Conservation (phyloP, 1,140 invertebrate genomes). For the Drosophila navojoa region DNA sequence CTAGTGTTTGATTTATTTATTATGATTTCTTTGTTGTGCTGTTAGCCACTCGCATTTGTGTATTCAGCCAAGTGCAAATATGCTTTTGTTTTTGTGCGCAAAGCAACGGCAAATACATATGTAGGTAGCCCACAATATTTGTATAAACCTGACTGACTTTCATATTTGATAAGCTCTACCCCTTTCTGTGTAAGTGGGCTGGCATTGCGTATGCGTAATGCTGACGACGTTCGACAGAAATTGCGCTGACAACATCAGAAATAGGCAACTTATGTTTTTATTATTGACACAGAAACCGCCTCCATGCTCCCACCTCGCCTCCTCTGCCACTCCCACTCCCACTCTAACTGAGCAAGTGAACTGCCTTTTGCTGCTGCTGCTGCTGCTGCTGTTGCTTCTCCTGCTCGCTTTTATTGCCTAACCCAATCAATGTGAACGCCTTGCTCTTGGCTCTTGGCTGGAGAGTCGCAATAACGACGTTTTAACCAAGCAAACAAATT, state of each 20-base stretch:
- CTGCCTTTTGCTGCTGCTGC: constrained; percentile 3
- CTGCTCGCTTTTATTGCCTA: constrained; percentile 66
- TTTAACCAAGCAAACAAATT: constrained; percentile 82
- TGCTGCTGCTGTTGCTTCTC: constrained; percentile 22
- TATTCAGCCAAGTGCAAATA: not conserved
- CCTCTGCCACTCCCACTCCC: not conserved
- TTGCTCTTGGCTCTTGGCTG: constrained; percentile 10
- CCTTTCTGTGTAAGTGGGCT: not conserved
- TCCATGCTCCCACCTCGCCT: not conserved
- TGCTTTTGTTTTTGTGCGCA: not conserved
- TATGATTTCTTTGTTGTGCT: no score
- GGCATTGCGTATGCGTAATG: constrained; percentile 65
- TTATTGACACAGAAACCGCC: constrained; percentile 64
- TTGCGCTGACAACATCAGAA: constrained; percentile 70
- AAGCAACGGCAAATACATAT: no score
- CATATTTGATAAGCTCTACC: not conserved
- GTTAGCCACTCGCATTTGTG: no score
- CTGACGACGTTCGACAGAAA: constrained; percentile 54
- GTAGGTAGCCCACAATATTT: not conserved
- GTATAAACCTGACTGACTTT: not conserved
- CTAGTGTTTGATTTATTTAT: no score
- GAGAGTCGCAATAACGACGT: constrained; percentile 78
- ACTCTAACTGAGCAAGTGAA: constrained; percentile 45
- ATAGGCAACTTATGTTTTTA: constrained; percentile 80
- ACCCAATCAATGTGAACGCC: constrained; percentile 77